Percentiles rank a stretch among this genome's conserved stretches.
Conservation (phyloP, 2,888 invertebrate genomes). For the Heliothis peltigera region DNA sequence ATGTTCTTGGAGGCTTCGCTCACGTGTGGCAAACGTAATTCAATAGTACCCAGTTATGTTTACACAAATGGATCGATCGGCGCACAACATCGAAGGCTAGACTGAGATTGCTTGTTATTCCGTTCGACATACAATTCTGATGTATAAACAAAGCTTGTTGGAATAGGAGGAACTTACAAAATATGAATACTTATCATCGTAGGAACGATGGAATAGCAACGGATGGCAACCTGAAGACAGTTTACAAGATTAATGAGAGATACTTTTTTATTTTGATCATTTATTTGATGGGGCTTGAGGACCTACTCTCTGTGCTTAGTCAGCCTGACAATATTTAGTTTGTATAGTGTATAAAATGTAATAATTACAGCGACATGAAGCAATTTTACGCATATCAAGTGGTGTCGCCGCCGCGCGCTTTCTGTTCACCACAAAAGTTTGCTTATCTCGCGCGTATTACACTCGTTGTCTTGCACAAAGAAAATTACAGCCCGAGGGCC, state of each 20-base stretch:
- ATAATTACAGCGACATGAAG: conserved; percentile 36
- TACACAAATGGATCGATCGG: conserved; percentile 44
- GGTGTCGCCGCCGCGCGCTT: conserved; percentile 21
- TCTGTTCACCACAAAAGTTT: conserved; percentile 59
- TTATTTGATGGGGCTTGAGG: too few relatives aligned
- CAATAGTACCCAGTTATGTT: conserved; percentile 47
- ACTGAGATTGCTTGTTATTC: conserved; percentile 40
- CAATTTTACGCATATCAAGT: conserved; percentile 54
- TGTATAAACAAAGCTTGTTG: conserved; percentile 13
- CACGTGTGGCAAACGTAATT: conserved; percentile 54
- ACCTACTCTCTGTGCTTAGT: too few relatives aligned
- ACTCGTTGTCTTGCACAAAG: conserved; percentile 62
- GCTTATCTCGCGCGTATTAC: conserved; percentile 62
- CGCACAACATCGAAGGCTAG: conserved; percentile 30
- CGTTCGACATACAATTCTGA: conserved; percentile 17
- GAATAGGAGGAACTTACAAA: conserved; percentile 10
- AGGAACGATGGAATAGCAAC: not conserved
- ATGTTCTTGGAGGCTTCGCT: conserved; percentile 57
- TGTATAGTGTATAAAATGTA: not conserved
- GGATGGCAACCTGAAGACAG: too few relatives aligned
- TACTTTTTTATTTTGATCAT: too few relatives aligned
- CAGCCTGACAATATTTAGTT: too few relatives aligned
- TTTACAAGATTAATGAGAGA: too few relatives aligned
- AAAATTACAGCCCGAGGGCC: conserved; percentile 65
- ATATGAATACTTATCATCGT: not conserved